Conservation (phyloP, 2,888 invertebrate genomes). For the Malthinus flaveolus region DNA sequence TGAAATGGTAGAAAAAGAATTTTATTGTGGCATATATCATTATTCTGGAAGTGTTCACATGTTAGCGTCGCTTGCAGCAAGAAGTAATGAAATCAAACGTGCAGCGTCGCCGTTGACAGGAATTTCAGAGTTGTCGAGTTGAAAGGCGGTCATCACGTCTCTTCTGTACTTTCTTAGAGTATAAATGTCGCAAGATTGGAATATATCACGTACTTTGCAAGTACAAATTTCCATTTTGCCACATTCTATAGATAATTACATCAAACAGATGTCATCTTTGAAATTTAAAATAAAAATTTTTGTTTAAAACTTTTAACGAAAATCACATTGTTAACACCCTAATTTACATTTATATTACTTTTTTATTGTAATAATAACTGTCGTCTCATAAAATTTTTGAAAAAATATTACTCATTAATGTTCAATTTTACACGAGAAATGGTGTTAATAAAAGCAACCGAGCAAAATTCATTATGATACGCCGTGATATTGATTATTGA, state of each 20-base stretch:
- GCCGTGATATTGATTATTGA: slow-evolving; percentile 44
- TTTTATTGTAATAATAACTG: slow-evolving; percentile 16
- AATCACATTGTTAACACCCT: background rate
- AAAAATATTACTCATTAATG: slow-evolving; percentile 25
- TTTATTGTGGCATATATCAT: slow-evolving; percentile 30
- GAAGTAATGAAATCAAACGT: slow-evolving; percentile 34
- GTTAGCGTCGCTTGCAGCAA: slow-evolving; percentile 31
- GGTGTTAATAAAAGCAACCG: slow-evolving; percentile 23
- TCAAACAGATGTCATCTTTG: slow-evolving; percentile 4
- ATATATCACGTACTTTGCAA: slow-evolving; percentile 4
- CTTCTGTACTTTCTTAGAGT: slow-evolving; percentile 26
- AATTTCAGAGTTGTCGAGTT: slow-evolving; percentile 19
- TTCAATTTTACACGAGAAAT: slow-evolving; percentile 18
- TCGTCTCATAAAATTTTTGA: slow-evolving; percentile 10
- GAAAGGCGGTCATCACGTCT: slow-evolving; percentile 32
- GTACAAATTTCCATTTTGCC: background rate
- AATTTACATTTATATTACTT: slow-evolving; percentile 22
- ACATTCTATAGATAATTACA: slow-evolving; percentile 1
- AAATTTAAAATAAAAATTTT: slow-evolving; percentile 1
- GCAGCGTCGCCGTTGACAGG: slow-evolving; percentile 19
- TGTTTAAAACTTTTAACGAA: background rate
- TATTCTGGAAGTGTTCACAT: slow-evolving; percentile 30
- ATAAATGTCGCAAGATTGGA: slow-evolving; percentile 26
- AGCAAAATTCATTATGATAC: slow-evolving; percentile 41
- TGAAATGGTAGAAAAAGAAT: slow-evolving; percentile 21